Evolutionary conservation across 2,113 vertebrate genomes (phyloP).

Genomic region (Dromiciops gliroides): DNA sequence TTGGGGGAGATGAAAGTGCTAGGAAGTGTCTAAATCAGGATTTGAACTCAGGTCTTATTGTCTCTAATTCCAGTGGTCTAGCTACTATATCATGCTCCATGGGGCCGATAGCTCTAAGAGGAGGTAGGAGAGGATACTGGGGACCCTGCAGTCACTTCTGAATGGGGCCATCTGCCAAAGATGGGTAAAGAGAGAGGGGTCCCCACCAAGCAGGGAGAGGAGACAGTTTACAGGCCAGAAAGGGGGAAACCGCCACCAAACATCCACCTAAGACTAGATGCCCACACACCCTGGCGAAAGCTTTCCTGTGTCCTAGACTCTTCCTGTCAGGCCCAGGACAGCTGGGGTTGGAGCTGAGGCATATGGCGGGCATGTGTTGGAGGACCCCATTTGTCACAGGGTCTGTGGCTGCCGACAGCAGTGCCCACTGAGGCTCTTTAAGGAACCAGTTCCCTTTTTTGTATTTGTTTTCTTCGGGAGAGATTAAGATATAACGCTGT

Average conservation of each 20-base stretch:
- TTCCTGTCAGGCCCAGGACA: neutral
- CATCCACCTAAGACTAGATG: neutral
- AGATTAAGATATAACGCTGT: neutral
- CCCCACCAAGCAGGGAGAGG: neutral
- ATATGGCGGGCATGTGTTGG: neutral
- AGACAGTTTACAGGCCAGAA: neutral
- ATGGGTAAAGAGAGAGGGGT: conserved; percentile 12
- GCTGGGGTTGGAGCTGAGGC: neutral
- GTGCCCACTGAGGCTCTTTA: neutral
- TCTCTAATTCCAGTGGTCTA: no score
- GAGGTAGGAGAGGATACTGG: neutral
- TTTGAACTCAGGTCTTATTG: no score
- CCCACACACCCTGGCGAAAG: neutral
- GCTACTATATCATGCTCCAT: no score
- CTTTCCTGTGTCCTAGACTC: neutral
- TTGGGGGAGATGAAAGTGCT: no score
- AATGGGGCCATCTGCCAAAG: neutral
- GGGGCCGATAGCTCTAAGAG: no score
- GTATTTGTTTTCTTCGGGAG: neutral
- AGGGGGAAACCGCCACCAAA: neutral
- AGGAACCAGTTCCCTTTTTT: neutral
- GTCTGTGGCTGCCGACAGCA: neutral
- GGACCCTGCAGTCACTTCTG: neutral
- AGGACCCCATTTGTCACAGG: neutral
- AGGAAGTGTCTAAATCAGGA: no score